A percentile compares a stretch with the other conserved stretches of the same genome.
Evolutionary conservation across 1,140 invertebrate species (phyloP).

Genomic region (Drosophila virilis): DNA sequence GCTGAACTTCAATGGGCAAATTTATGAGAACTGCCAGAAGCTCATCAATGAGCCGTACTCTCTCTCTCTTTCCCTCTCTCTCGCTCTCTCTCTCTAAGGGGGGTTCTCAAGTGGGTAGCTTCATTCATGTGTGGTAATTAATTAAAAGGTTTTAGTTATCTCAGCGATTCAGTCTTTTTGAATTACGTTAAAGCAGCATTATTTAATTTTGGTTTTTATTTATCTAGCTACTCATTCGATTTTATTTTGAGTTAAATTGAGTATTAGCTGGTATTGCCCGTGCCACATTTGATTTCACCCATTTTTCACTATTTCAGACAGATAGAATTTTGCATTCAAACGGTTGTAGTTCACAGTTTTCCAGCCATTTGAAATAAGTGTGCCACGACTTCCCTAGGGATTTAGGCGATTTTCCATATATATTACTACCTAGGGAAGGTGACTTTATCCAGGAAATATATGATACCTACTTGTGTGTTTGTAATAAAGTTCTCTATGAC

Average conservation of each 20-base stretch:
- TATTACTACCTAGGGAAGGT: too few species aligned
- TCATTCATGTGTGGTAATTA: constrained; percentile 27
- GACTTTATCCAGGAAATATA: too few species aligned
- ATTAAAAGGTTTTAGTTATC: constrained; percentile 43
- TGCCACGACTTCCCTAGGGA: too few species aligned
- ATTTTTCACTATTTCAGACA: too few species aligned
- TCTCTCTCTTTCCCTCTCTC: neutral
- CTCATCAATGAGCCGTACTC: constrained; percentile 1
- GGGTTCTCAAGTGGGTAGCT: neutral
- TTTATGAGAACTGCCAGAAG: constrained; percentile 51
- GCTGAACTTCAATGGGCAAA: constrained; percentile 55
- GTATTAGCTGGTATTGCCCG: neutral
- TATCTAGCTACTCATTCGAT: neutral
- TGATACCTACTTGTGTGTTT: too few species aligned
- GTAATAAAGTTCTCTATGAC: too few species aligned
- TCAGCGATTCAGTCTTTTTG: neutral
- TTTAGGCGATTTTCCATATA: too few species aligned
- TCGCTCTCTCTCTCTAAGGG: neutral
- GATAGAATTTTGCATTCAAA: too few species aligned
- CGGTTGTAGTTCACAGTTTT: too few species aligned
- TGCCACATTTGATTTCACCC: too few species aligned
- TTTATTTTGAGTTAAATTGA: neutral
- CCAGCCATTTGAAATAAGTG: too few species aligned
- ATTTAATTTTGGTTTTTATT: neutral
- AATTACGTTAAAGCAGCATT: neutral